A percentile compares a stretch with the other conserved stretches of the same genome.
Conservation (phyloP, 2,888 invertebrate genomes). For the Phortica magna region DNA sequence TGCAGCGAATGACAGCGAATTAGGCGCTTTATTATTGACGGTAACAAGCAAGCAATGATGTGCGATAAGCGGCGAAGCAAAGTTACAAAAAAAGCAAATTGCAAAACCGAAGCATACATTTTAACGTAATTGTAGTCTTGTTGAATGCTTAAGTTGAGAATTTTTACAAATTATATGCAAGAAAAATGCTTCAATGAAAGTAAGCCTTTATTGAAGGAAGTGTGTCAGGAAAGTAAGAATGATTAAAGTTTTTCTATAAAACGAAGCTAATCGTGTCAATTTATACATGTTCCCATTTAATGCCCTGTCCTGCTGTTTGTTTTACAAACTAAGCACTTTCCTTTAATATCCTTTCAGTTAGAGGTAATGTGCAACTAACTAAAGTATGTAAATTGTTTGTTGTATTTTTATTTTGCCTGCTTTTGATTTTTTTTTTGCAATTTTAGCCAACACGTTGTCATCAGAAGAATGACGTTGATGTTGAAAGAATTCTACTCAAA, state of each 20-base stretch:
- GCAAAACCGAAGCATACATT: no score
- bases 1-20: background rate
- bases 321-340: background rate
- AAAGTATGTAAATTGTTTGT: conserved; percentile 73
- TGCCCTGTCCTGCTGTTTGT: no score
- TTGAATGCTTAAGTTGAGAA: no score
- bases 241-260: no score
- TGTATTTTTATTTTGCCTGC: background rate
- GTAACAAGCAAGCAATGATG: background rate
- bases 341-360: conserved; percentile 55
- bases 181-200: no score
- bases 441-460: background rate
- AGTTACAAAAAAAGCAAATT: background rate
- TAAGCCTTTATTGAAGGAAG: no score
- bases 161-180: no score
- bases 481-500: conserved; percentile 37
- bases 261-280: no score
- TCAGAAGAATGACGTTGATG: background rate
- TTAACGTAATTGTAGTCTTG: no score
- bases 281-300: no score
- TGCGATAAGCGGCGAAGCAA: background rate
- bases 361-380: conserved; percentile 74
- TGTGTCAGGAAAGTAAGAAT: no score
- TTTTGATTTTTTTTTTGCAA: background rate
- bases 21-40: conserved; percentile 1